A percentile compares a stretch with the other conserved stretches of the same genome.
Conservation (phyloP, 2,888 invertebrate genomes). For the Phasia obesa region DNA sequence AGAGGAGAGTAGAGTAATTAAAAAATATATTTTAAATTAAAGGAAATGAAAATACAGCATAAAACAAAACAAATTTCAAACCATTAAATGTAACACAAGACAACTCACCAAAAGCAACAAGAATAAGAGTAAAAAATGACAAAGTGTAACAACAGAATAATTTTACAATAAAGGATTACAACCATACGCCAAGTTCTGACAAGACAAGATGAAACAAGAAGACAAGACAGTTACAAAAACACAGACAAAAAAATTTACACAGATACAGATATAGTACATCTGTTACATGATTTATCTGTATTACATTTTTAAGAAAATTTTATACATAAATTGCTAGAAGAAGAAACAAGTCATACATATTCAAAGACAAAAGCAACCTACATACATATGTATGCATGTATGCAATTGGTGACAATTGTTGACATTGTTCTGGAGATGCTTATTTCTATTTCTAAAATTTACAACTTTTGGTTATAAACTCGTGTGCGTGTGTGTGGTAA, state of each 20-base stretch:
- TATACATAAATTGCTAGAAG: not conserved
- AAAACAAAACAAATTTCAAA: not conserved
- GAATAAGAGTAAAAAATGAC: slow-evolving; percentile 29
- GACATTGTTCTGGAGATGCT: slow-evolving; percentile 50
- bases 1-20: too few species aligned
- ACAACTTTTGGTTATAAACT: slow-evolving; percentile 21
- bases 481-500: too few species aligned
- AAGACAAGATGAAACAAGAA: slow-evolving; percentile 18
- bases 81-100: slow-evolving; percentile 12
- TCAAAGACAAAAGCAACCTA: slow-evolving; percentile 6
- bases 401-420: slow-evolving; percentile 43
- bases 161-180: slow-evolving; percentile 37
- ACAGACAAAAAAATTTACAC: slow-evolving; percentile 17
- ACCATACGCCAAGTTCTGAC: slow-evolving; percentile 34
- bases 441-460: slow-evolving; percentile 21
- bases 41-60: not conserved
- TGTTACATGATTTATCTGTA: slow-evolving; percentile 37
- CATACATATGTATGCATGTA: not conserved
- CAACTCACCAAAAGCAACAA: slow-evolving; percentile 26
- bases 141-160: slow-evolving; percentile 58
- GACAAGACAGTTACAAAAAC: slow-evolving; percentile 33
- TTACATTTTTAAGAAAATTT: slow-evolving; percentile 17
- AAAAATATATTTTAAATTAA: not conserved
- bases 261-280: slow-evolving; percentile 28
- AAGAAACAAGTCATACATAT: slow-evolving; percentile 14